phyloP scores from a whole-genome alignment of 2,113 vertebrate species.

The Hypocryptadius cinnamomeus region DNA sequence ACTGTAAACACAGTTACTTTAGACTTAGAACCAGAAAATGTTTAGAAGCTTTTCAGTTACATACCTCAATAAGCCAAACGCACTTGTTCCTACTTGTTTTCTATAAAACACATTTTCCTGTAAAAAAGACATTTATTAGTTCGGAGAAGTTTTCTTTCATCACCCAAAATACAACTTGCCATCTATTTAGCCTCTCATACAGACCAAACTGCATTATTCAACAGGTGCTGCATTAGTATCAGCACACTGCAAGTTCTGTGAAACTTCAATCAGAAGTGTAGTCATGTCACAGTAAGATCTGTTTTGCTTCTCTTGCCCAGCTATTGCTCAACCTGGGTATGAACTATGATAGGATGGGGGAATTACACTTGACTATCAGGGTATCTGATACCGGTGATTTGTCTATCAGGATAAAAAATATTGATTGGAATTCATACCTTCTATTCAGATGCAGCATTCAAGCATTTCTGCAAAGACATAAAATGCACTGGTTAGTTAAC shows the following conservation, averaged over 20 bases:
- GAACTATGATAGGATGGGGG: neutral
- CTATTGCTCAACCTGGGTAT: neutral
- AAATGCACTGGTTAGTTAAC: neutral
- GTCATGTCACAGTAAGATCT: neutral
- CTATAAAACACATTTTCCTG: neutral
- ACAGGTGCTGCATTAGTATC: neutral
- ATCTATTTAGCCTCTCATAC: neutral
- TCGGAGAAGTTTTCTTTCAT: neutral
- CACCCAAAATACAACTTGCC: neutral
- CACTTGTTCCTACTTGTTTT: neutral
- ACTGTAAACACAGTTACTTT: neutral
- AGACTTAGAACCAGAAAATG: neutral
- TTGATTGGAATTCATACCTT: neutral
- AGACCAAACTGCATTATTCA: neutral
- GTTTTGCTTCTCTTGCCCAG: neutral
- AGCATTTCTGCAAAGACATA: neutral
- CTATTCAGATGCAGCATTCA: neutral
- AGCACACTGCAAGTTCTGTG: neutral
- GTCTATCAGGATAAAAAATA: neutral
- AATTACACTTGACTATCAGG: neutral
- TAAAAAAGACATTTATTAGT: neutral
- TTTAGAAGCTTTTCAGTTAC: neutral
- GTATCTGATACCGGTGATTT: neutral
- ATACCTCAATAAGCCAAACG: neutral
- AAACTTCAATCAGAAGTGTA: neutral